Conservation (phyloP, 2,888 invertebrate genomes). For the Cancer borealis region DNA sequence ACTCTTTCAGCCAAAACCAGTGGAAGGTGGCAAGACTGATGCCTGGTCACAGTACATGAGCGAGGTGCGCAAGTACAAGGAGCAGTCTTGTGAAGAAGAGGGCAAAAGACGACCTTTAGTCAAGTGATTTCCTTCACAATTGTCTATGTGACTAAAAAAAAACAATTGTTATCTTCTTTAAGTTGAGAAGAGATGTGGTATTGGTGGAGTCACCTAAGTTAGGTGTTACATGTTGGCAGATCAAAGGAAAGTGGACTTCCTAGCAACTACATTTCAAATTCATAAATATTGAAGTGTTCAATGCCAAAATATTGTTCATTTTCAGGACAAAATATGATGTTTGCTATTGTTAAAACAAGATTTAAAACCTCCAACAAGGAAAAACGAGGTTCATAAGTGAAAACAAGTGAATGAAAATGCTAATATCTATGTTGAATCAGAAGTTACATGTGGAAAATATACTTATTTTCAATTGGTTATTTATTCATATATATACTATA, state of each 20-base stretch:
- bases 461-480: not conserved
- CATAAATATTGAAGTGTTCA: conserved; percentile 6
- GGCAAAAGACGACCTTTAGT: conserved; percentile 92
- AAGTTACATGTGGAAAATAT: not conserved
- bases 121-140: conserved; percentile 83
- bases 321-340: not conserved
- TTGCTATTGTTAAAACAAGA: not conserved
- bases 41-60: conserved; percentile 96
- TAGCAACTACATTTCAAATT: not conserved
- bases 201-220: not conserved
- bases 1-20: conserved; percentile 45
- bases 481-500: not conserved
- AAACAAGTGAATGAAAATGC: not conserved
- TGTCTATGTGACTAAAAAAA: not conserved
- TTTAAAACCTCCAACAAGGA: not conserved
- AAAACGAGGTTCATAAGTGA: not conserved
- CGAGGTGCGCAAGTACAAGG: conserved; percentile 95
- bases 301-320: not conserved
- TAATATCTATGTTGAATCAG: not conserved
- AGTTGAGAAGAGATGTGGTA: not conserved
- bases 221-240: not conserved
- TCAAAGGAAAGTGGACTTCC: conserved; percentile 8
- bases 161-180: not conserved
- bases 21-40: conserved; percentile 83
- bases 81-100: conserved; percentile 94